Conservation (phyloP, 2,888 invertebrate species). For the Odontocerum albicorne region DNA sequence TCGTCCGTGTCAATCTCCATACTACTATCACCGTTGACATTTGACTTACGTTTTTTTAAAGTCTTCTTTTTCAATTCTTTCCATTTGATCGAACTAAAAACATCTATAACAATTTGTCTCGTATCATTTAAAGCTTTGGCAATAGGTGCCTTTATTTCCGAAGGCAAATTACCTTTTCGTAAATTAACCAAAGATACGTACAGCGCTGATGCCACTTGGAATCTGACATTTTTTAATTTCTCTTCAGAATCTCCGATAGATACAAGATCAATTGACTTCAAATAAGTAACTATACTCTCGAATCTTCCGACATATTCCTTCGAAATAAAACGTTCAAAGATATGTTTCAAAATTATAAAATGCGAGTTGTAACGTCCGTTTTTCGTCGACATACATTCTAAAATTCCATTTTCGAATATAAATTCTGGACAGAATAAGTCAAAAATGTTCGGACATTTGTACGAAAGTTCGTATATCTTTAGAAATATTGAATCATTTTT, state of each 20-base stretch:
- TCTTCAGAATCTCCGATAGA: not conserved
- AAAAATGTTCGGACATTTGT: constrained; percentile 50
- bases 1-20: not conserved
- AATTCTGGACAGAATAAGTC: constrained; percentile 47
- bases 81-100: constrained; percentile 36
- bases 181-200: constrained; percentile 17
- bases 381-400: constrained; percentile 14
- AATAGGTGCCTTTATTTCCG: constrained; percentile 20
- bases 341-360: constrained; percentile 20
- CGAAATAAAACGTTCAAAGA: constrained; percentile 20
- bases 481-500: constrained; percentile 44
- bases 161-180: constrained; percentile 22
- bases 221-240: constrained; percentile 8
- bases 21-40: not conserved
- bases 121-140: constrained; percentile 13
- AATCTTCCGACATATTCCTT: constrained; percentile 24
- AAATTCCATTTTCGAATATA: constrained; percentile 41
- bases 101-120: constrained; percentile 39
- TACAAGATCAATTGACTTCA: not conserved
- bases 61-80: constrained; percentile 14
- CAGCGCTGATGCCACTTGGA: constrained; percentile 24
- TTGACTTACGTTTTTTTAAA: too few relatives aligned
- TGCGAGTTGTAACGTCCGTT: constrained; percentile 7
- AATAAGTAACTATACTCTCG: constrained; percentile 17
- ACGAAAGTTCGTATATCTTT: constrained; percentile 48